Percentiles rank a stretch among this genome's conserved stretches.
Conservation (phyloP, 1,140 invertebrate species). For the Scaptomyza graminum region DNA sequence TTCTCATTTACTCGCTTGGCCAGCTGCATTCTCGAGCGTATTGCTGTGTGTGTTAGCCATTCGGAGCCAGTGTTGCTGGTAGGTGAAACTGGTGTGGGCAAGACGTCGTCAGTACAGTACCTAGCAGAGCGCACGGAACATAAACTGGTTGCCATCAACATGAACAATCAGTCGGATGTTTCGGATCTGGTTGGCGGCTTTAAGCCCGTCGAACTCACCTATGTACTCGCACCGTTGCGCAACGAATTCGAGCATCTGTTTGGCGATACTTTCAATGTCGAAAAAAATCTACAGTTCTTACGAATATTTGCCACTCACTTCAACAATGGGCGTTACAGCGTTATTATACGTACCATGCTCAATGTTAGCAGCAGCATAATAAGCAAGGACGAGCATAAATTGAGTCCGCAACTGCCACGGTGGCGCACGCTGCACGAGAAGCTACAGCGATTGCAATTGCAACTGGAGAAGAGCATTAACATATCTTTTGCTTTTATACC, state of each 20-base stretch:
- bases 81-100: slow-evolving; percentile 99
- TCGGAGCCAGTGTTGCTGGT: slow-evolving; percentile 97
- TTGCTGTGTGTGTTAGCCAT: slow-evolving; percentile 91
- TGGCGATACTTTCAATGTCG: slow-evolving; percentile 89
- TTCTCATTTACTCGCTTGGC: slow-evolving; percentile 93
- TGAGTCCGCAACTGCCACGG: slow-evolving; percentile 41
- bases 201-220: slow-evolving; percentile 97
- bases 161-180: slow-evolving; percentile 99
- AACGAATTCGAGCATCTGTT: slow-evolving; percentile 94
- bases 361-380: slow-evolving; percentile 88
- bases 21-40: slow-evolving; percentile 92
- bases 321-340: slow-evolving; percentile 89
- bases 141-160: slow-evolving; percentile 97
- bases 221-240: slow-evolving; percentile 91
- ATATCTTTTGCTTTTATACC: slow-evolving; percentile 97
- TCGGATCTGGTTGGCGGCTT: slow-evolving; percentile 98
- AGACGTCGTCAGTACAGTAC: slow-evolving; percentile 98
- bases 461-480: slow-evolving; percentile 88
- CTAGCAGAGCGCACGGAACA: slow-evolving; percentile 93
- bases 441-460: slow-evolving; percentile 88
- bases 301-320: slow-evolving; percentile 91
- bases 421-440: slow-evolving; percentile 87
- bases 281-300: slow-evolving; percentile 94
- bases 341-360: slow-evolving; percentile 91
- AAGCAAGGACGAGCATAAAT: slow-evolving; percentile 62